Evolutionary conservation across 1,140 invertebrate genomes (phyloP).

Genomic region (Drosophila sp.): DNA sequence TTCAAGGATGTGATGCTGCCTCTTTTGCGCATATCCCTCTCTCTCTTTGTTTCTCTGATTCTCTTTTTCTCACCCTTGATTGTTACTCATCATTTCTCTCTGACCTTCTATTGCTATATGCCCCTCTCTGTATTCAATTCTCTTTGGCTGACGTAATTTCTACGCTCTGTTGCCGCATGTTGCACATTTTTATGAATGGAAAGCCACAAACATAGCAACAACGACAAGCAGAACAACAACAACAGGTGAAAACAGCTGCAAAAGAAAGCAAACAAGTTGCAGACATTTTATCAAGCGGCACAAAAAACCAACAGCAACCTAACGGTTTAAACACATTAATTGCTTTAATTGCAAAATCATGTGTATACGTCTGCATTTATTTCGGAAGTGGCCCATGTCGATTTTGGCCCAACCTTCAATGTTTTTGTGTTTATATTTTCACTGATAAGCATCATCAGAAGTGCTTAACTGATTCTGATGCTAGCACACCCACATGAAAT

Average conservation of each 20-base stretch:
- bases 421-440: conserved; percentile 10
- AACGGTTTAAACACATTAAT: conserved; percentile 28
- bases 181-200: conserved; percentile 73
- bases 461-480: neutral
- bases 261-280: conserved; percentile 31
- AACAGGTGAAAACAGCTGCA: conserved; percentile 39
- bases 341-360: conserved; percentile 44
- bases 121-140: neutral
- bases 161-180: conserved; percentile 62
- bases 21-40: neutral
- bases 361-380: conserved; percentile 24
- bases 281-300: conserved; percentile 1
- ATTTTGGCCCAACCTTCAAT: conserved; percentile 29
- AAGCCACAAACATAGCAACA: conserved; percentile 40
- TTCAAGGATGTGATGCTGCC: conserved; percentile 12
- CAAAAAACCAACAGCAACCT: conserved; percentile 5
- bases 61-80: conserved; percentile 20
- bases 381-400: conserved; percentile 23
- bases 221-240: conserved; percentile 12
- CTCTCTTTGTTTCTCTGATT: conserved; percentile 25
- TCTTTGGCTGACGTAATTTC: conserved; percentile 67
- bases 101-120: conserved; percentile 30
- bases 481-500: conserved; percentile 13
- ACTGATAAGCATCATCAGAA: conserved; percentile 34
- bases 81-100: conserved; percentile 16